phyloP scores from a whole-genome alignment of 2,888 invertebrate genomes.

The Drosophila sordidula region DNA sequence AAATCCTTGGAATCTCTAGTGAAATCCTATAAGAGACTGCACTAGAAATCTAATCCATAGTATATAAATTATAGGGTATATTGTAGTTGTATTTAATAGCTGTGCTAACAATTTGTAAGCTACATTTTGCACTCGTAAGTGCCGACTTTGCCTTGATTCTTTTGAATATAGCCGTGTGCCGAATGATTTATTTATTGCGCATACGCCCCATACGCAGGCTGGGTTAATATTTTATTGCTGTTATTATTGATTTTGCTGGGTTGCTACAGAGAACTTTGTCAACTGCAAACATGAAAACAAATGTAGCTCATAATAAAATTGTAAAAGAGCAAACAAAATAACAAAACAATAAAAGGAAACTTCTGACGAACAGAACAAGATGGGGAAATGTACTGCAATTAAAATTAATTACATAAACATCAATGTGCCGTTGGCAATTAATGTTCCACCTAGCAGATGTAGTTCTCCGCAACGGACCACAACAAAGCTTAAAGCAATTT shows the following conservation, averaged over 20 bases:
- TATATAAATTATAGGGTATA: no score
- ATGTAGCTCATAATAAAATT: constrained; percentile 35
- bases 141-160: neutral
- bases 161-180: constrained; percentile 9
- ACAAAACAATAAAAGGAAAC: constrained; percentile 51
- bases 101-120: neutral
- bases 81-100: neutral
- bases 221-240: constrained; percentile 56
- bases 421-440: constrained; percentile 75
- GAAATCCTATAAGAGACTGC: neutral
- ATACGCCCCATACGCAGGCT: constrained; percentile 33
- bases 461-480: constrained; percentile 33
- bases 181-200: constrained; percentile 65
- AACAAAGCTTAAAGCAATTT: constrained; percentile 55
- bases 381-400: constrained; percentile 62
- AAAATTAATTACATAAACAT: constrained; percentile 78
- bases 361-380: constrained; percentile 34
- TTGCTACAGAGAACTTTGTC: constrained; percentile 25
- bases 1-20: neutral
- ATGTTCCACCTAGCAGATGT: constrained; percentile 48
- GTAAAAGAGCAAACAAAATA: constrained; percentile 37
- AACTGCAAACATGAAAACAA: constrained; percentile 14
- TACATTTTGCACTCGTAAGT: neutral
- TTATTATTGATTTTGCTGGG: constrained; percentile 53
- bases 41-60: no score